Evolutionary conservation across 2,888 invertebrate genomes (phyloP).

Genomic region (Temnothorax rugatulus): DNA sequence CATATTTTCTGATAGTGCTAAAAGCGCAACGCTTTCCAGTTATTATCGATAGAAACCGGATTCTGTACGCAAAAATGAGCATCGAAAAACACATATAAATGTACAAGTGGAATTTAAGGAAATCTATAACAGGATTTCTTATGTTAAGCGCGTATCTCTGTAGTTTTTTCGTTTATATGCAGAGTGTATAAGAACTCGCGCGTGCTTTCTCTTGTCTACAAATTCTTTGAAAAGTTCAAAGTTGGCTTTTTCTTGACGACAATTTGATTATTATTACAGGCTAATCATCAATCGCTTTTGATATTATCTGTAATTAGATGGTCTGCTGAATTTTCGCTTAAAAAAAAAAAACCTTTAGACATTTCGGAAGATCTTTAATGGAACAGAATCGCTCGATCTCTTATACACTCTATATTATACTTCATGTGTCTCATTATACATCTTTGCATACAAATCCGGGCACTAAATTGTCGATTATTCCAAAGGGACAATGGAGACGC

Average conservation of each 20-base stretch:
- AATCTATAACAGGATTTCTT: not conserved
- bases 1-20: slow-evolving; percentile 13
- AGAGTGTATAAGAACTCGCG: slow-evolving; percentile 17
- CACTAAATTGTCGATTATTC: slow-evolving; percentile 48
- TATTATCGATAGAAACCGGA: slow-evolving; percentile 1
- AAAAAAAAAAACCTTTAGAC: not conserved
- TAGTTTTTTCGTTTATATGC: slow-evolving; percentile 7
- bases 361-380: not conserved
- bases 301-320: not conserved
- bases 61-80: slow-evolving; percentile 15
- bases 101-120: not conserved
- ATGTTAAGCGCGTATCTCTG: not conserved
- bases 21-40: slow-evolving; percentile 16
- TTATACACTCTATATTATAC: slow-evolving; percentile 36
- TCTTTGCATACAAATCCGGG: slow-evolving; percentile 37
- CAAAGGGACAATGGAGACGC: slow-evolving; percentile 60
- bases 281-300: not conserved
- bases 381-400: not conserved
- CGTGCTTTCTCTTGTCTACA: not conserved
- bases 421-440: not conserved
- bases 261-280: slow-evolving; percentile 9
- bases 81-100: not conserved
- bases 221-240: not conserved
- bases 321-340: not conserved
- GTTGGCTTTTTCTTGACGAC: not conserved